Percentiles rank a stretch among this genome's conserved stretches.
These are phyloP conservation scores for Neodon shergylaensis DNA, from an alignment of 2,113 vertebrate species.

Conservation along the genomic window DNA sequence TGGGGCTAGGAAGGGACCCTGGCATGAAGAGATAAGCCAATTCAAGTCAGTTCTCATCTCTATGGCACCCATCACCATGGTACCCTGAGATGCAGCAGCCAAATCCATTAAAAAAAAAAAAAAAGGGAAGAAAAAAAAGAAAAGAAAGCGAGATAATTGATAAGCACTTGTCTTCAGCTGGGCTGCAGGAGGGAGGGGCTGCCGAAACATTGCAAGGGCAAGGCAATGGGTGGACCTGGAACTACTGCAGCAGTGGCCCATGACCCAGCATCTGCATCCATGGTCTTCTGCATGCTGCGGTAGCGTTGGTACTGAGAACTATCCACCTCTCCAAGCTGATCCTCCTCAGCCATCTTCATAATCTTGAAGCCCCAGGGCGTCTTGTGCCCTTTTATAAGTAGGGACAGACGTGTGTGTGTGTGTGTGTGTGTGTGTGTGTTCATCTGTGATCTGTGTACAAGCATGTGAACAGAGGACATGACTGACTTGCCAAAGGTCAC, in stretches of 20 bases:
- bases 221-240: not conserved
- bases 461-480: not conserved
- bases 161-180: slow-evolving; percentile 41
- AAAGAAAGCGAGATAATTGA: not conserved
- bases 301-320: not conserved
- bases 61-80: slow-evolving; percentile 72
- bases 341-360: slow-evolving; percentile 19
- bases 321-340: not conserved
- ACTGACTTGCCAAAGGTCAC: slow-evolving; percentile 54
- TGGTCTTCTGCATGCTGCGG: not conserved
- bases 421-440: not conserved
- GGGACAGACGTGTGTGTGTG: not conserved
- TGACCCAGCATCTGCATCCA: not conserved
- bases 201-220: not conserved
- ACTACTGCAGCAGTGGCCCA: not conserved
- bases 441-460: not conserved
- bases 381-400: slow-evolving; percentile 48
- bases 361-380: slow-evolving; percentile 29
- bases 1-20: slow-evolving; percentile 10
- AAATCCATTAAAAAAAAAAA: slow-evolving; percentile 49
- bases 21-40: slow-evolving; percentile 60
- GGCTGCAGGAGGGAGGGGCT: not conserved
- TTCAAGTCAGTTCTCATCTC: slow-evolving; percentile 75
- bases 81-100: slow-evolving; percentile 63
- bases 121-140: not conserved